Conservation (phyloP, 2,113 vertebrate species). For the Colius striatus region DNA sequence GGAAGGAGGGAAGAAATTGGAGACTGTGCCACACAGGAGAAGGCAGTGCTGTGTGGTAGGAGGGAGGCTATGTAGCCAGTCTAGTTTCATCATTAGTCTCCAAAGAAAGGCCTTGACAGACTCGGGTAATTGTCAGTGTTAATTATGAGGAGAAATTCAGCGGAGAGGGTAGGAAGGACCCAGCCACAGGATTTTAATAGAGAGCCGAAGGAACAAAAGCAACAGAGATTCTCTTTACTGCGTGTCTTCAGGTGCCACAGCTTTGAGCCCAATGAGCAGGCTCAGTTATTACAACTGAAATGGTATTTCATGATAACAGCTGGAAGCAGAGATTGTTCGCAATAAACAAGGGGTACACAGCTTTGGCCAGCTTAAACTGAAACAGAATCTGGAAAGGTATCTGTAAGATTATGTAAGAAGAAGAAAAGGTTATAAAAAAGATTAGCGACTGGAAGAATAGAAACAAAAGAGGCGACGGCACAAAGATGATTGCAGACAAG, state of each 20-base stretch:
- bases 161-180: neutral
- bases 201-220: neutral
- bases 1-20: neutral
- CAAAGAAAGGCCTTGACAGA: neutral
- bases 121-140: neutral
- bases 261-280: neutral
- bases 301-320: neutral
- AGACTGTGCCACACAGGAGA: neutral
- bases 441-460: neutral
- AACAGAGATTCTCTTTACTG: neutral
- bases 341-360: neutral
- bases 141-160: neutral
- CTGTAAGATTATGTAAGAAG: neutral
- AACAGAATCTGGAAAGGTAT: neutral
- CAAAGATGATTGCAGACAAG: neutral
- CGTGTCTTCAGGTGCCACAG: neutral
- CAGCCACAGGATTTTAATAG: neutral
- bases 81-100: neutral
- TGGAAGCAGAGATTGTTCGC: neutral
- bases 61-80: neutral
- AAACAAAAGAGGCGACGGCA: neutral
- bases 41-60: neutral
- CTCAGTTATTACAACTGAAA: neutral
- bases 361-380: neutral
- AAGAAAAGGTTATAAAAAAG: neutral